Conservation (phyloP, 2,888 invertebrate genomes). For the Junonia oenone region DNA sequence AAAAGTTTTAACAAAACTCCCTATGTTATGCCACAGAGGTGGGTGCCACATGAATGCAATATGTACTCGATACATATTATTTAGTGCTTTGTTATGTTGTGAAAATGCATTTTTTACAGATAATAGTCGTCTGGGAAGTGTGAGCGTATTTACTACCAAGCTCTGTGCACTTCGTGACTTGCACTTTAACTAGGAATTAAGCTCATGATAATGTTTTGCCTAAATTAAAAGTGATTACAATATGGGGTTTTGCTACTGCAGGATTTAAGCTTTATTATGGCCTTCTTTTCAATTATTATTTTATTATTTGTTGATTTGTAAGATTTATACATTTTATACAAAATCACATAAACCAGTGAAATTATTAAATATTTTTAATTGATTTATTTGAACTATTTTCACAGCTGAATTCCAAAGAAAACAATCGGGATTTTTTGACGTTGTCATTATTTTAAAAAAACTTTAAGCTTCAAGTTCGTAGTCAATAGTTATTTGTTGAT, state of each 20-base stretch:
- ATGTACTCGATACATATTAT: constrained; percentile 49
- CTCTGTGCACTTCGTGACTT: constrained; percentile 70
- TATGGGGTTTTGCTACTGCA: constrained; percentile 17
- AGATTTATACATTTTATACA: not conserved
- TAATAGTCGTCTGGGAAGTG: constrained; percentile 71
- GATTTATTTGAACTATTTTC: not conserved
- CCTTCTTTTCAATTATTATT: constrained; percentile 2
- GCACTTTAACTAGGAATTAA: constrained; percentile 61
- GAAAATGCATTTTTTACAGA: constrained; percentile 61
- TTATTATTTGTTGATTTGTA: not conserved
- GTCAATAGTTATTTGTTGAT: too few species aligned
- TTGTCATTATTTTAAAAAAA: not conserved
- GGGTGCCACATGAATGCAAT: constrained; percentile 60
- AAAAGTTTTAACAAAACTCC: constrained; percentile 10
- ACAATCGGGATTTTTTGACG: not conserved
- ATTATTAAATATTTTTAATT: not conserved
- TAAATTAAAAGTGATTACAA: constrained; percentile 24
- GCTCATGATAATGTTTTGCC: constrained; percentile 55
- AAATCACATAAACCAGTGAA: not conserved
- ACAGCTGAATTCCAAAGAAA: not conserved
- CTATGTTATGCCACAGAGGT: constrained; percentile 49
- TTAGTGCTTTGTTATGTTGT: constrained; percentile 66
- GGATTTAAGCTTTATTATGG: constrained; percentile 18
- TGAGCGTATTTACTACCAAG: constrained; percentile 75
- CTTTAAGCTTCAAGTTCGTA: too few species aligned